Evolutionary conservation across 1,140 invertebrate species (phyloP), one percentile per base, ranked within the genome.

Genomic region (Eumeta japonica): DNA sequence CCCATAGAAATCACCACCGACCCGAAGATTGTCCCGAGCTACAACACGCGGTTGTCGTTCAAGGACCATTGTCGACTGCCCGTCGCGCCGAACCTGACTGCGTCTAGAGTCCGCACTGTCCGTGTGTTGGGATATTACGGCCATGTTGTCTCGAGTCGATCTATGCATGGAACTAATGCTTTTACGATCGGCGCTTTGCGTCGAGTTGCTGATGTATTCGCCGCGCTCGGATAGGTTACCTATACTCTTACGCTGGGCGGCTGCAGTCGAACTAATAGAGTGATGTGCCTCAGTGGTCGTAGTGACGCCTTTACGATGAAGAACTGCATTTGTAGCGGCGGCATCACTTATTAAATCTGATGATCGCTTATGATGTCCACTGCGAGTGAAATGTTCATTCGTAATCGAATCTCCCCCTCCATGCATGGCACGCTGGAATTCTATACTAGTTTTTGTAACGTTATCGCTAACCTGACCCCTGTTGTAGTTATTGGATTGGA

Each of bases 101-200:
- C 65, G 67, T n/a, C 59, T 59, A 24, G 50, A 44, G 28, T 71
- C 65, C 10, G 54, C 52, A 33, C 50, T 62, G 31, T 80, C 77
- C 7, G 55, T 57, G n/a, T 75, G 61, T 43, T 53, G 79, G 40
- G 72, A 67, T 63, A 55, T 74, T 43, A 65, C 70, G 50, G 28
- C 54, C 46, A 64, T 75, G 35, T 57, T 79, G 45, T 77, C 79
- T 48, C 62, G 61, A 45, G 72, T 73, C 46, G 78, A 81, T 13
- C 86, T 76, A 55, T 90, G 87, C 46, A 90, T 75, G 9, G 86
- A 84, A 41, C 86, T 90, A 7, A 89, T 76, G 54, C 86, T 89
- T 42, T 81, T 83, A 43, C 87, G 79, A 45, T 90, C 86, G 16
- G 63, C 79, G 44, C 79, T 84, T 31, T 85, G 81, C 10, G 78